Evolutionary conservation across 2,797 vertebrate species (phyloP).

Genomic region (Meda fulgida): DNA sequence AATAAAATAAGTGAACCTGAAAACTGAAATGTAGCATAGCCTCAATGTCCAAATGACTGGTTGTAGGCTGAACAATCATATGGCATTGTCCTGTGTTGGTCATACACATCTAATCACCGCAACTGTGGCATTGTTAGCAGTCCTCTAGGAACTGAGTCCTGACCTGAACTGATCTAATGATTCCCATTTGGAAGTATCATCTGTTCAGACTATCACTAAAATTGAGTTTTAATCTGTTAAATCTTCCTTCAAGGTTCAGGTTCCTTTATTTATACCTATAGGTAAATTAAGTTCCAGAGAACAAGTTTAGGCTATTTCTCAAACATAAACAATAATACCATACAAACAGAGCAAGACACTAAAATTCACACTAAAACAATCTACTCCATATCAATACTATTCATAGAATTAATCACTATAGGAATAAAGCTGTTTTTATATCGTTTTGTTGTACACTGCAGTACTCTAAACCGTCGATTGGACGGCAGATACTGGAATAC

Average conservation of each 20-base stretch:
- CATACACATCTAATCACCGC: not conserved
- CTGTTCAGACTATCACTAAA: not conserved
- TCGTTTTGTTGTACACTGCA: too few species aligned
- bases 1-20: not conserved
- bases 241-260: not conserved
- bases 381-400: too few species aligned
- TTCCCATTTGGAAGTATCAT: not conserved
- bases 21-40: not conserved
- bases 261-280: too few species aligned
- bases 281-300: too few species aligned
- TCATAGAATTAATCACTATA: too few species aligned
- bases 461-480: too few species aligned
- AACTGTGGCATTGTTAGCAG: constrained; percentile 19
- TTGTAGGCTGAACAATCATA: not conserved
- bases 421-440: too few species aligned
- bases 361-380: too few species aligned
- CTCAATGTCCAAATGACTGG: constrained; percentile 8
- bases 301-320: too few species aligned
- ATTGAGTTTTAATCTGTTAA: not conserved
- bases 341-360: too few species aligned
- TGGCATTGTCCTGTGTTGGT: constrained; percentile 1
- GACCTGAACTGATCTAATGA: not conserved
- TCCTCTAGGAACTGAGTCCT: not conserved
- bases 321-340: too few species aligned
- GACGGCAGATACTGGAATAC: too few species aligned